Base-by-base conservation (phyloP, 2,888 invertebrate species). In the Nycteola revayana region DNA sequence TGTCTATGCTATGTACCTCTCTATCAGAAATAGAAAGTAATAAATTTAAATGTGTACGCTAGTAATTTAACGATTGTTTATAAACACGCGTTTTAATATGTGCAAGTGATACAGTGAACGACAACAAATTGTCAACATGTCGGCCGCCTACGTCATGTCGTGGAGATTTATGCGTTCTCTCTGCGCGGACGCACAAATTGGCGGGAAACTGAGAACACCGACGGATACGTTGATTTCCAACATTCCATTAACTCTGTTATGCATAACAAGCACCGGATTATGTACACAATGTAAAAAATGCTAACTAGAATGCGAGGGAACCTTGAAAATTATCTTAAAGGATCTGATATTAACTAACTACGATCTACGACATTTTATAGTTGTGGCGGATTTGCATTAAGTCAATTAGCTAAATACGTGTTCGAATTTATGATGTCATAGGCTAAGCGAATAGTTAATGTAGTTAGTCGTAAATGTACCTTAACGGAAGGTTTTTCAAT, bases 81-180 rank as follows among this genome's bases (percentile, higher is more conserved):
- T 49, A 14, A 21, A 49, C 41, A 29, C 54, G 43, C 42, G 35
- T 54, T 42, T 21, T 58, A 41, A 26, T 27, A 36, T 41, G 37
- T 40, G 40, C 35, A 32, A 40, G 34, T 55, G 54, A 55, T 61
- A 50, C 46, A 36, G 49, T 54, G 52, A 52, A 59, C 56, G 60
- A 59, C 61, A 53, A 67, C 80, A 82, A 82, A 86, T 86, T 81
- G 85, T 83, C 84, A 82, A 76, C 81, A 69, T 81, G 86, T 81
- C 72, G 52, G 45, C 76, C 86, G 84, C 86, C 86, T 78, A 85
- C 86, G 66, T 75, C 72, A 76, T 72, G 84, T 83, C 81, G 54
- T 37, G 44, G 54, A 77, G 83, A 87, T 86, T 84, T 85, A 86
- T 86, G 76, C 73, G 72, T 72, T 65, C 64, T 50, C 55, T 46